A percentile compares a stretch with the other conserved stretches of the same genome.
These are phyloP conservation scores for Caenorhabditis tropicalis DNA, from an alignment of 1,140 invertebrate species.

Conservation along the genomic window DNA sequence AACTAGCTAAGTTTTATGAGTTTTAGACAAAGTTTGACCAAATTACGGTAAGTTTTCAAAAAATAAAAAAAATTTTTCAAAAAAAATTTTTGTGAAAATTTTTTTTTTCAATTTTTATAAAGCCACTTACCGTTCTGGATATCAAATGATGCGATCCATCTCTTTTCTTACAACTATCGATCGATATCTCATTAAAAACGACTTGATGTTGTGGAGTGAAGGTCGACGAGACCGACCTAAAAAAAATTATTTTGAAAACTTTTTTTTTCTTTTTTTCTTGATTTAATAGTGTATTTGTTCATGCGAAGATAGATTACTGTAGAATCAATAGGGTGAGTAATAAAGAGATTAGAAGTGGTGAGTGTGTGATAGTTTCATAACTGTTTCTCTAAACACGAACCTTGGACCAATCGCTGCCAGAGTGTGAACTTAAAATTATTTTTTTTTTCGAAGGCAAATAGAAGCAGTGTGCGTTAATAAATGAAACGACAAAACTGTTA, in stretches of 20 bases:
- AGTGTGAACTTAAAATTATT: conserved; percentile 20
- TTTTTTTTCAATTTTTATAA: neutral
- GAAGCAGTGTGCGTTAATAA: neutral
- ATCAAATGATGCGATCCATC: conserved; percentile 17
- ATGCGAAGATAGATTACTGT: neutral
- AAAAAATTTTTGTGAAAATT: neutral
- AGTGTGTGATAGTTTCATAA: neutral
- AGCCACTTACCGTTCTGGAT: neutral
- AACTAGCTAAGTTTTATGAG: too few relatives aligned
- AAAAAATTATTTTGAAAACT: neutral
- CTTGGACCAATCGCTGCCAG: conserved; percentile 18
- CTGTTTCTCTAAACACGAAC: neutral
- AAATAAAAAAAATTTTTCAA: too few relatives aligned
- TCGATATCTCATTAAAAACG: conserved; percentile 10
- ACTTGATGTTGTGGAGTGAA: conserved; percentile 52
- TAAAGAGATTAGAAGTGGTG: neutral
- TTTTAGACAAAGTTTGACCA: too few relatives aligned
- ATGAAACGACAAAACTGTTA: neutral
- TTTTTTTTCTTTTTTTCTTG: neutral
- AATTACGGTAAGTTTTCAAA: too few relatives aligned
- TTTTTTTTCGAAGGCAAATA: neutral
- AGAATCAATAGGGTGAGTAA: neutral
- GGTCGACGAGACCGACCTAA: conserved; percentile 49
- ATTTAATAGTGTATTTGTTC: neutral
- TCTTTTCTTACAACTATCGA: neutral